These are phyloP conservation scores for Danaus chrysippus DNA, from an alignment of 2,888 invertebrate species.

Conservation along the genomic window DNA sequence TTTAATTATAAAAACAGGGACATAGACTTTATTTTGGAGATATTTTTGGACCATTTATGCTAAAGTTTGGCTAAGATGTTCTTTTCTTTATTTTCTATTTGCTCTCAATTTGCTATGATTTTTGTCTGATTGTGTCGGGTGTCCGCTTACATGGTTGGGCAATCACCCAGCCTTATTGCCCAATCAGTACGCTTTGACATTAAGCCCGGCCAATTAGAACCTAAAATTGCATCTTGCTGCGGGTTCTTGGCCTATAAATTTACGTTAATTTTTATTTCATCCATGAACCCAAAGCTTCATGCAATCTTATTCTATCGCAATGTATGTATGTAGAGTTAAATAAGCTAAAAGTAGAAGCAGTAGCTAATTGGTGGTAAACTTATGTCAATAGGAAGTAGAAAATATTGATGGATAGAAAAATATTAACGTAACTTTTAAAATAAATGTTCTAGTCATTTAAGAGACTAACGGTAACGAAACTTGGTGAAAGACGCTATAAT, in stretches of 20 bases:
- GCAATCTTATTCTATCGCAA: constrained; percentile 61
- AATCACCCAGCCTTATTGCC: constrained; percentile 87
- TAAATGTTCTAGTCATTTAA: constrained; percentile 72
- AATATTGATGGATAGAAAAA: constrained; percentile 61
- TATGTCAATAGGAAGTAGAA: constrained; percentile 75
- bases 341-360: constrained; percentile 68
- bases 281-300: constrained; percentile 49
- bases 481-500: constrained; percentile 77
- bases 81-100: constrained; percentile 32
- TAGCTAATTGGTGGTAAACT: constrained; percentile 77
- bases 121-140: constrained; percentile 64
- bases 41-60: constrained; percentile 73
- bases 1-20: constrained; percentile 72
- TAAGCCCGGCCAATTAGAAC: constrained; percentile 63
- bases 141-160: constrained; percentile 83
- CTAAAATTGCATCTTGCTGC: constrained; percentile 56
- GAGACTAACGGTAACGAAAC: constrained; percentile 70
- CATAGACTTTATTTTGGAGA: constrained; percentile 68
- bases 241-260: constrained; percentile 44
- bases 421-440: constrained; percentile 61
- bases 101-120: constrained; percentile 38
- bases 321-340: constrained; percentile 79
- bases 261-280: constrained; percentile 47
- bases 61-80: constrained; percentile 43
- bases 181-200: constrained; percentile 79